Base-by-base conservation (phyloP, 2,797 vertebrate species). In the Etheostoma perlongum region DNA sequence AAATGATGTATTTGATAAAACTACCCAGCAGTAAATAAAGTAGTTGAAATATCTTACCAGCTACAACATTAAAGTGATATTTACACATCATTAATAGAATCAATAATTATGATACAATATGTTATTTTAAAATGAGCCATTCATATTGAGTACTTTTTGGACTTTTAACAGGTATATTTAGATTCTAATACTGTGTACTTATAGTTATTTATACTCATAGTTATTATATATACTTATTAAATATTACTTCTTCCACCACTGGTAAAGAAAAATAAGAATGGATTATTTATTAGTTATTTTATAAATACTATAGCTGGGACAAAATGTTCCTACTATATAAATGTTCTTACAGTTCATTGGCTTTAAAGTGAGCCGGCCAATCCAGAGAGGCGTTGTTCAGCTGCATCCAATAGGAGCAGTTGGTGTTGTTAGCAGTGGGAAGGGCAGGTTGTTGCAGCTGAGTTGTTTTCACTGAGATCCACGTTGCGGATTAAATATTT, bases 371-470 rank as follows among this genome's bases (percentile, higher is more conserved):
- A 14, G 2, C 3, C 13, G 73, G 64, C 94, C 94, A 94, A 93
- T 94, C 85, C 7, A 6, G 21, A n/a, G 52, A 12, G 15, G 4
- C 8, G 47, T 90, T 92, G 78, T 84, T 88, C 12, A 48, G 74
- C 66, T 47, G 9, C 74, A n/a, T 1, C 94, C 93, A 94, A 93
- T 95, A 57, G 72, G 19, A 78, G 76, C 72, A 0, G 54, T 16
- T 30, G 42, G 74, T 90, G 55, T 66, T 88, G 5, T 0, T 19
- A 0, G 55, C 7, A 54, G 85, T 78, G 85, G 86, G 90, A n/a
- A 23, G 76, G 88, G 80, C 74, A 40, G 71, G 0, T 42, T 6
- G 40, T 18, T 55, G 55, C 58, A 70, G 82, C 51, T 78, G 73
- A 25, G 42, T 42, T 47, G 44, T 12, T 74, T 18, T 53, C 58